Evolutionary conservation across 1,140 invertebrate genomes (phyloP).

Genomic region (Formica selysi): DNA sequence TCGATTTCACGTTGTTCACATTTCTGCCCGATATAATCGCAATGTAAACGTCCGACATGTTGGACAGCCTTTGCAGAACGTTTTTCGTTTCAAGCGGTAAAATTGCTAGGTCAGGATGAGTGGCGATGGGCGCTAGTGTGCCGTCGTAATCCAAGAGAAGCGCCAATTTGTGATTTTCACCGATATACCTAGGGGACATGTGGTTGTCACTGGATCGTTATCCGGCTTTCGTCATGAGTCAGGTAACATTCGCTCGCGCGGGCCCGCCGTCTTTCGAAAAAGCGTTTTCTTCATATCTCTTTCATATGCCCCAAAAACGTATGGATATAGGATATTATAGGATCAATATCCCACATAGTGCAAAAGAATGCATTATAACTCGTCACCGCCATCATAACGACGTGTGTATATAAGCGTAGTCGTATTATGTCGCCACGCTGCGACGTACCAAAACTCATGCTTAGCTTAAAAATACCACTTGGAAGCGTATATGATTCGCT

Average conservation of each 20-base stretch:
- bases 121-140: conserved; percentile 94
- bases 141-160: conserved; percentile 96
- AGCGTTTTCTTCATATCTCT: conserved; percentile 63
- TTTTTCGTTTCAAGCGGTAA: conserved; percentile 94
- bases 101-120: conserved; percentile 95
- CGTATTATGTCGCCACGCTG: conserved; percentile 71
- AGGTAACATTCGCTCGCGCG: conserved; percentile 80
- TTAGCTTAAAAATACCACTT: conserved; percentile 53
- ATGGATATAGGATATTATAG: conserved; percentile 16
- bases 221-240: conserved; percentile 84
- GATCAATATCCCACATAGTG: conserved; percentile 30
- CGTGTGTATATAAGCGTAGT: conserved; percentile 21
- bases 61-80: conserved; percentile 93
- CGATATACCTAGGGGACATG: conserved; percentile 91
- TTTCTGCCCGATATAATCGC: conserved; percentile 95
- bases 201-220: conserved; percentile 83
- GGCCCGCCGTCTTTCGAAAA: conserved; percentile 77
- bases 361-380: conserved; percentile 41
- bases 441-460: conserved; percentile 84
- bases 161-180: conserved; percentile 94
- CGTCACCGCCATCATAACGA: neutral
- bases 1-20: conserved; percentile 95
- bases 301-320: conserved; percentile 1
- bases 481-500: conserved; percentile 14
- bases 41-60: conserved; percentile 95